phyloP scores from a whole-genome alignment of 2,888 invertebrate species.

The Isotomurus palustris region DNA sequence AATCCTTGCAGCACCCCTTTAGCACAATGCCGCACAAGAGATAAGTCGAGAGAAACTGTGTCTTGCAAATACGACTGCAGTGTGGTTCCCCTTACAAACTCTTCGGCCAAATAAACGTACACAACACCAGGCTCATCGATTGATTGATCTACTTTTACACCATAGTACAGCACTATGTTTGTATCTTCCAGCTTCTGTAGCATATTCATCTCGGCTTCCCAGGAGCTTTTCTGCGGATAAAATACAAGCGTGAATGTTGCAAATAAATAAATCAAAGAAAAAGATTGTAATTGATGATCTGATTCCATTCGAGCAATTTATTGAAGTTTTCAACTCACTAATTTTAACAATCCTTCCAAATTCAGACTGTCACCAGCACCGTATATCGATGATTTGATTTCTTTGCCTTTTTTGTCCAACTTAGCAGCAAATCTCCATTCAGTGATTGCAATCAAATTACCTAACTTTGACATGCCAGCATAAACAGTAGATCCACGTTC shows the following conservation, averaged over 20 bases:
- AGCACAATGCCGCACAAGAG: conserved; percentile 62
- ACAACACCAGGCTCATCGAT: conserved; percentile 62
- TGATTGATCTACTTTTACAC: conserved; percentile 59
- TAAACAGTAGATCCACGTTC: conserved; percentile 68
- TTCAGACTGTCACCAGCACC: conserved; percentile 24
- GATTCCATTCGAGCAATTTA: not conserved
- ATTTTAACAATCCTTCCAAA: conserved; percentile 30
- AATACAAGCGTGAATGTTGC: conserved; percentile 17
- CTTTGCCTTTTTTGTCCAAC: conserved; percentile 32
- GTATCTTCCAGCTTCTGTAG: conserved; percentile 66
- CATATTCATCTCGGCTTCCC: conserved; percentile 74
- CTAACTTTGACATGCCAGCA: conserved; percentile 65
- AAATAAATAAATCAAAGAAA: not conserved
- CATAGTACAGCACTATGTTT: conserved; percentile 70
- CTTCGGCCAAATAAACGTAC: conserved; percentile 59
- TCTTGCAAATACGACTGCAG: conserved; percentile 55
- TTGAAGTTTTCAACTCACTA: no score
- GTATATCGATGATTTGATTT: conserved; percentile 8
- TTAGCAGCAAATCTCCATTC: conserved; percentile 61
- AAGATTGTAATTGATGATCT: not conserved
- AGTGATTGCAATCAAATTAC: conserved; percentile 66
- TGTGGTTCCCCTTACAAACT: conserved; percentile 51
- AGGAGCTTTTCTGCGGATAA: conserved; percentile 60
- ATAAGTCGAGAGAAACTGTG: conserved; percentile 44
- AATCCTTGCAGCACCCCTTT: conserved; percentile 69